Conservation (phyloP, 2,888 invertebrate genomes). For the Diaphora mendica region DNA sequence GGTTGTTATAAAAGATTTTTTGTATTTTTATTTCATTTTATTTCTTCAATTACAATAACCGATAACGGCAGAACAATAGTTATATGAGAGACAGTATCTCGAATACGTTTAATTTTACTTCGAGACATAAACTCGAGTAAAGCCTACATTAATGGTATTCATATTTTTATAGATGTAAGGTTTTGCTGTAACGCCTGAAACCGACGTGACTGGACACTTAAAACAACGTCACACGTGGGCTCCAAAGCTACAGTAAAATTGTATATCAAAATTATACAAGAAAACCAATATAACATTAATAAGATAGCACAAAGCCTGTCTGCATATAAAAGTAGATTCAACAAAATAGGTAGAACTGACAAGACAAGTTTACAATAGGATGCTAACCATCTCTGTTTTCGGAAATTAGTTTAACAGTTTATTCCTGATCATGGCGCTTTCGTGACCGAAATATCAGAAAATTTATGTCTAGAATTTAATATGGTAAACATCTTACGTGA, state of each 20-base stretch:
- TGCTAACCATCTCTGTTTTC: background rate
- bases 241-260: background rate
- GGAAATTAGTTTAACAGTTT: background rate
- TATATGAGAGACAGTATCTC: slow-evolving; percentile 16
- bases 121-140: background rate
- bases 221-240: too few species aligned
- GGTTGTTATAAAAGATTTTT: slow-evolving; percentile 30
- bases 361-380: too few species aligned
- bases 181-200: background rate
- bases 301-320: background rate
- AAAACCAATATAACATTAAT: background rate
- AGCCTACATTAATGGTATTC: background rate
- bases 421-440: background rate
- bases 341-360: background rate
- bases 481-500: background rate
- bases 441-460: background rate
- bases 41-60: slow-evolving; percentile 39
- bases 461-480: background rate
- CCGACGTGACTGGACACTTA: too few species aligned
- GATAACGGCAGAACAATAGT: slow-evolving; percentile 25
- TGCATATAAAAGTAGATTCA: background rate
- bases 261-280: background rate
- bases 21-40: slow-evolving; percentile 48
- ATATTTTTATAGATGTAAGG: background rate
- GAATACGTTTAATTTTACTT: background rate